Evolutionary conservation across 2,888 invertebrate species (phyloP), one percentile per base, ranked within the genome.

Genomic region (Girardia tigrina): DNA sequence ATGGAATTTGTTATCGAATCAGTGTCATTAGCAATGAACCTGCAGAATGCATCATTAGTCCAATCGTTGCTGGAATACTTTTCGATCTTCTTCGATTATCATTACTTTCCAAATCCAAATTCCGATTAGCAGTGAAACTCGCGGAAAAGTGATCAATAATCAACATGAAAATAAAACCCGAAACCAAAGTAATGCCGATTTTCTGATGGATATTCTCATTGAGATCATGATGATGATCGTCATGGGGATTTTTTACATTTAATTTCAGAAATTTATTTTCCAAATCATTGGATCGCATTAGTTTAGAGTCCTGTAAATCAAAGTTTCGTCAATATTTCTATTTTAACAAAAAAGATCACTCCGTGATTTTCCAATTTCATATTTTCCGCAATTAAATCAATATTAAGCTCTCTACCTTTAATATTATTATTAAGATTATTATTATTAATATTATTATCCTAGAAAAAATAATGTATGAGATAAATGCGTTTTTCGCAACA

Each of bases 141-240:
- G 12, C 16, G 16, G 36, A 36, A 36, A 36, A 36, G 82, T 98
- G 94, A 84, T 98, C 98, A 0, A 98, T 90, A 14, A 98, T 84
- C 78, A 98, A 87, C 98, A 98, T 99, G 82, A 97, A 92, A 42
- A 98, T 89, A 84, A 98, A 99, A 16, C 98, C 95, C 76, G 92
- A 85, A 16, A 98, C 92, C 77, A 99, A 87, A 26, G 93, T 91
- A 78, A 94, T 87, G 1, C 98, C 98, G 80, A 98, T 94, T 75
- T 89, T 28, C 14, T 77, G 56, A 8, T 27, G 73, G 26, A 28
- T 23, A 70, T 20, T 36, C 1, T 73, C 28, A 2, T 28, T 28
- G 27, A 71, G 42, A 28, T 23, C 14, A 77, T 36, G 26, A n/a
- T 71, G 0, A n/a, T 36, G 36, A 8, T 36, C 36, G 16, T 36